A percentile compares a stretch with the other conserved stretches of the same genome.
Conservation (phyloP, 2,797 vertebrate genomes). For the Macroramphosus scolopax region DNA sequence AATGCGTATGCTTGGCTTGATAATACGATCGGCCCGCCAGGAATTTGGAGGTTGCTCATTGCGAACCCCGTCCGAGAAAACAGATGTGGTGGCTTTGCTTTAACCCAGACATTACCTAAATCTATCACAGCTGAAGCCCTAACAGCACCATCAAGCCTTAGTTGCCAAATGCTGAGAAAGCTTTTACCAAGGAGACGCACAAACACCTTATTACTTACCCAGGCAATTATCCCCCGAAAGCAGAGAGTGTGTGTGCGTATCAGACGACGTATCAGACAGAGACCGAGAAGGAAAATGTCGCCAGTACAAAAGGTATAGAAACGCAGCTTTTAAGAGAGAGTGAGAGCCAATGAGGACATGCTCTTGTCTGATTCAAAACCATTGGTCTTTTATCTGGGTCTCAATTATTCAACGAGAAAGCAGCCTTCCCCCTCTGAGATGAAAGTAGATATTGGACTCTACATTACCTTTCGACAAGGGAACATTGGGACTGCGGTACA, state of each 20-base stretch:
- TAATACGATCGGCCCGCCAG: constrained; percentile 33
- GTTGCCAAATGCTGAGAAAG: constrained; percentile 24
- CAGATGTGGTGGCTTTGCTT: constrained; percentile 30
- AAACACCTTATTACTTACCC: constrained; percentile 59
- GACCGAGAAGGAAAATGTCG: constrained; percentile 33
- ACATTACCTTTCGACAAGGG: constrained; percentile 73
- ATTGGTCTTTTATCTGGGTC: constrained; percentile 74
- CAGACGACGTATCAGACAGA: constrained; percentile 19
- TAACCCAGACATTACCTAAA: constrained; percentile 52
- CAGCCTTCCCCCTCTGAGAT: constrained; percentile 59
- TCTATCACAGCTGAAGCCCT: constrained; percentile 27
- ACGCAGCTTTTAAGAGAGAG: constrained; percentile 39
- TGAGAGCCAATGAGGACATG: constrained; percentile 58
- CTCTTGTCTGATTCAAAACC: constrained; percentile 68
- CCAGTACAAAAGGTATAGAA: constrained; percentile 28
- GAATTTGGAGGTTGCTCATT: constrained; percentile 20
- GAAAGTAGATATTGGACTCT: constrained; percentile 74
- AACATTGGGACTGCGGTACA: constrained; percentile 60
- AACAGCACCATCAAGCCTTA: constrained; percentile 35
- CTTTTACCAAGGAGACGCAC: constrained; percentile 46
- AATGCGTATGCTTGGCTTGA: constrained; percentile 14
- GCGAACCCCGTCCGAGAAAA: constrained; percentile 12
- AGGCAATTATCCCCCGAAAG: constrained; percentile 50
- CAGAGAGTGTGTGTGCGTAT: constrained; percentile 7
- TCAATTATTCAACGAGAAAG: constrained; percentile 79